phyloP scores from a whole-genome alignment of 2,888 invertebrate genomes.

The Lasioglossum pauxillum region DNA sequence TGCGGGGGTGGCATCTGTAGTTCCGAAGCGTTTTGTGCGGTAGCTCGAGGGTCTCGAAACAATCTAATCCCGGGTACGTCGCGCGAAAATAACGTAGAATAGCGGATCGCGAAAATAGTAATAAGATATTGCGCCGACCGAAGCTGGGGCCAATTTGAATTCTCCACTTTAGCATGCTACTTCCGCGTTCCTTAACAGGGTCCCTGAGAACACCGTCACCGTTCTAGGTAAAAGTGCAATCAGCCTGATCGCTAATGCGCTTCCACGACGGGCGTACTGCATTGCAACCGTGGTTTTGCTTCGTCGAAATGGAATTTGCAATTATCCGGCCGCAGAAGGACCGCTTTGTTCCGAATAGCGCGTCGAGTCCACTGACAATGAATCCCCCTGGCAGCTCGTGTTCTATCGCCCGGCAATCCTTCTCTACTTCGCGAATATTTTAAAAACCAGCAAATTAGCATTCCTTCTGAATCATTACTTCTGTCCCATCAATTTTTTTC shows the following conservation, averaged over 20 bases:
- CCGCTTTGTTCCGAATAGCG: constrained; percentile 60
- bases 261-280: constrained; percentile 54
- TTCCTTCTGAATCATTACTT: background rate
- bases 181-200: constrained; percentile 61
- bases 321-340: constrained; percentile 64
- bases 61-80: constrained; percentile 1
- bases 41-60: background rate
- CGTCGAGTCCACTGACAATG: constrained; percentile 47
- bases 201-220: constrained; percentile 41
- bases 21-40: background rate
- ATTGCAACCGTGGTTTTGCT: constrained; percentile 53
- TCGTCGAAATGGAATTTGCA: constrained; percentile 72
- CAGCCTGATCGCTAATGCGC: constrained; percentile 70
- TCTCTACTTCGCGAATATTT: background rate
- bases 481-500: background rate
- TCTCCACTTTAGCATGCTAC: constrained; percentile 41
- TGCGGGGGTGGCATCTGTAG: background rate
- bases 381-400: constrained; percentile 26
- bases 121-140: constrained; percentile 42
- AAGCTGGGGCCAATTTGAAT: constrained; percentile 51
- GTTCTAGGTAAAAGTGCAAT: constrained; percentile 65
- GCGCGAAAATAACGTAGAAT: background rate
- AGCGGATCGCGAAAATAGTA: constrained; percentile 21
- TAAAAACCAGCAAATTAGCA: constrained; percentile 38
- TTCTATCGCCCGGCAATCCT: constrained; percentile 20